Percentiles rank a stretch among this genome's conserved stretches.
phyloP scores from a whole-genome alignment of 1,140 invertebrate species.

The Drosophila pachea region DNA sequence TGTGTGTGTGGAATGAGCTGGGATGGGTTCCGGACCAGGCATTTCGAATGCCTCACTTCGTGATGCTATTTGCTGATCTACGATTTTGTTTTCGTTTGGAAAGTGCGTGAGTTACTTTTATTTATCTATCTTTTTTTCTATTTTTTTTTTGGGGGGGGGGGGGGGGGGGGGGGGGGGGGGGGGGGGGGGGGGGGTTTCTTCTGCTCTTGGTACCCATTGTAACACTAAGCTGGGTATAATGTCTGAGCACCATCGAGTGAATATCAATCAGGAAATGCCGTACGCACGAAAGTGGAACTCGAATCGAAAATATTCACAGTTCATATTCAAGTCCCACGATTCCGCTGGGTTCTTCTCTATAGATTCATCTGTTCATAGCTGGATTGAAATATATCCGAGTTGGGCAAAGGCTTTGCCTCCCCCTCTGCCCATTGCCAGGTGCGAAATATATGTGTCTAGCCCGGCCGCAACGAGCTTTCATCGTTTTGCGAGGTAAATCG shows the following conservation, averaged over 20 bases:
- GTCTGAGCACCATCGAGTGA: background rate
- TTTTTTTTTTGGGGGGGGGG: background rate
- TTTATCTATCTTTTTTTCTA: constrained; percentile 17
- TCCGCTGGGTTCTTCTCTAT: too few relatives aligned
- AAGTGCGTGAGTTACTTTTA: constrained; percentile 56
- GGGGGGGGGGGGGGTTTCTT: too few relatives aligned
- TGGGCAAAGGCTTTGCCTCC: too few relatives aligned
- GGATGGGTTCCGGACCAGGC: constrained; percentile 1
- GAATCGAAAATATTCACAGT: too few relatives aligned
- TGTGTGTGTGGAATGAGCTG: background rate
- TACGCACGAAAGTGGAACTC: too few relatives aligned
- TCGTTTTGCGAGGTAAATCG: background rate
- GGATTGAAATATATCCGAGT: background rate
- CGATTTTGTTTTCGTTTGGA: constrained; percentile 71
- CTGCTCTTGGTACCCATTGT: background rate
- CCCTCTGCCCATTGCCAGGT: too few relatives aligned
- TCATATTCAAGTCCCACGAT: too few relatives aligned
- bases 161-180: too few relatives aligned
- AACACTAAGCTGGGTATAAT: too few relatives aligned
- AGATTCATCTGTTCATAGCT: too few relatives aligned
- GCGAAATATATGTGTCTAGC: too few relatives aligned
- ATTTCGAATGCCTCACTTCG: constrained; percentile 40
- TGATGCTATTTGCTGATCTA: constrained; percentile 69
- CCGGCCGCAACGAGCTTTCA: background rate
- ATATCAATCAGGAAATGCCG: background rate